phyloP scores from a whole-genome alignment of 2,888 invertebrate species.

The Catotricha subobsoleta region DNA sequence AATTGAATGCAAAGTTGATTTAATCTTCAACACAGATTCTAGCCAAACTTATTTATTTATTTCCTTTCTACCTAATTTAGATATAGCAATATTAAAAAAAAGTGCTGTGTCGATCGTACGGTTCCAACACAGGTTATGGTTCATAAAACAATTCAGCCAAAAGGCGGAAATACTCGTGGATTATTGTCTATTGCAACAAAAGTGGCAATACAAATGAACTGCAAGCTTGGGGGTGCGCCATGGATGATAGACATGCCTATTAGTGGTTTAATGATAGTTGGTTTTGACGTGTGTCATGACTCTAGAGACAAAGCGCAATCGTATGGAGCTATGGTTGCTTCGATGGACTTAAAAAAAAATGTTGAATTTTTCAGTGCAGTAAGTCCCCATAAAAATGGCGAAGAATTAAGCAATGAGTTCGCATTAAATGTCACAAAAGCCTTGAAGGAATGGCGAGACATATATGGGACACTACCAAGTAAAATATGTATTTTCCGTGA shows the following conservation, averaged over 20 bases:
- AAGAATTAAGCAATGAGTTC: conserved; percentile 60
- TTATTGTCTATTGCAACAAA: conserved; percentile 65
- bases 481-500: conserved; percentile 74
- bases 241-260: conserved; percentile 61
- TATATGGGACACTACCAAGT: conserved; percentile 37
- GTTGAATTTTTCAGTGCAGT: conserved; percentile 57
- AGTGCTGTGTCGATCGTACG: conserved; percentile 57
- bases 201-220: conserved; percentile 84
- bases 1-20: too few species aligned
- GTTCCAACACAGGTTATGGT: conserved; percentile 47
- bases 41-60: too few species aligned
- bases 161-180: conserved; percentile 20
- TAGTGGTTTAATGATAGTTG: conserved; percentile 56
- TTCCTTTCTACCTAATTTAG: too few species aligned
- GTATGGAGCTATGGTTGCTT: conserved; percentile 65
- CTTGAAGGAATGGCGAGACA: conserved; percentile 18
- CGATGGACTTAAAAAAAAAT: conserved; percentile 33
- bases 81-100: conserved; percentile 22
- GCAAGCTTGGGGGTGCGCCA: conserved; percentile 81
- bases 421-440: conserved; percentile 36
- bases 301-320: conserved; percentile 44
- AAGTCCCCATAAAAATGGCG: conserved; percentile 50
- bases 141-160: conserved; percentile 25
- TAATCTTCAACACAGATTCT: too few species aligned
- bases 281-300: conserved; percentile 82